Conservation (phyloP, 2,888 invertebrate genomes). For the Octodonta nipae region DNA sequence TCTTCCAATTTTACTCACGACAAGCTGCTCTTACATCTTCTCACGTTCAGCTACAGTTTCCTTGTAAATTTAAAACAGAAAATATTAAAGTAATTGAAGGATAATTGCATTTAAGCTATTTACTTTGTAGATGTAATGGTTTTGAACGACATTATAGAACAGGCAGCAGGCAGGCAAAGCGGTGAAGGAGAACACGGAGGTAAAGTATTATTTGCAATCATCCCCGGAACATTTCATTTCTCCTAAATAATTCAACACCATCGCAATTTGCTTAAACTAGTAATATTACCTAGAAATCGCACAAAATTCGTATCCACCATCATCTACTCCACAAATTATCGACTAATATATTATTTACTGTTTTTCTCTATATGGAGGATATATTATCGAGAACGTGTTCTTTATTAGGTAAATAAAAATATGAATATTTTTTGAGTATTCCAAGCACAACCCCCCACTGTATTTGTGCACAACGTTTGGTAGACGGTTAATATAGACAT, state of each 20-base stretch:
- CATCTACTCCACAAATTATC: constrained; percentile 17
- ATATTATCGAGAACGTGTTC: constrained; percentile 23
- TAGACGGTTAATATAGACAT: too few species aligned
- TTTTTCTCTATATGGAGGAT: constrained; percentile 24
- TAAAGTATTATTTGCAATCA: constrained; percentile 32
- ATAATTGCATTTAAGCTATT: constrained; percentile 4
- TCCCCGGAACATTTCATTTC: constrained; percentile 5
- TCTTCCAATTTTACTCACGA: background rate
- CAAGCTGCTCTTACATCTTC: too few species aligned
- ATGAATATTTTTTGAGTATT: constrained; percentile 17
- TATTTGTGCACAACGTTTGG: constrained; percentile 22
- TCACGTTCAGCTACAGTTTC: too few species aligned
- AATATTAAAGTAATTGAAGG: too few species aligned
- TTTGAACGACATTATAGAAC: constrained; percentile 90
- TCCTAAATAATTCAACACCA: constrained; percentile 25
- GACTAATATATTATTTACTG: constrained; percentile 26
- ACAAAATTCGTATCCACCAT: constrained; percentile 10
- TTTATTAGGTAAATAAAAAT: constrained; percentile 26
- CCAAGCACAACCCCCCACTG: constrained; percentile 20
- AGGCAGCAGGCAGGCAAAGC: constrained; percentile 81
- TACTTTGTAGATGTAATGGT: constrained; percentile 80
- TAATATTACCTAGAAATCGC: constrained; percentile 21
- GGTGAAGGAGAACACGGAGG: constrained; percentile 77
- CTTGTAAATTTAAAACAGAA: too few species aligned
- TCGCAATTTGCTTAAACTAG: constrained; percentile 34